phyloP scores from a whole-genome alignment of 2,113 vertebrate genomes.

The Aptenodytes patagonicus region DNA sequence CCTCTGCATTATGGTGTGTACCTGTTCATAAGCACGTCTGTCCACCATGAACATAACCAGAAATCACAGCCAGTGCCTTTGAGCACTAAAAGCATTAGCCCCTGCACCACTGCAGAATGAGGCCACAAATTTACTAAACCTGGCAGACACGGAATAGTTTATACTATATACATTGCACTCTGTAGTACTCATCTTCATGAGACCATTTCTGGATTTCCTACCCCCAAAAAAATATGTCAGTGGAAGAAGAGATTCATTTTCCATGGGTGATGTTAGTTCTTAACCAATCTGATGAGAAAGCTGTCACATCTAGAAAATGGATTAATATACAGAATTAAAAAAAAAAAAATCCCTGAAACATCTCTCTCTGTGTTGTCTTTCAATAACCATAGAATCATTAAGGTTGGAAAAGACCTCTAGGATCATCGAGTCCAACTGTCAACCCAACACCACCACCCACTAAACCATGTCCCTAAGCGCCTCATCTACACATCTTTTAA shows the following conservation, averaged over 20 bases:
- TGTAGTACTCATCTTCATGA: not conserved
- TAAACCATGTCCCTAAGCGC: too few species aligned
- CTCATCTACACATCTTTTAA: too few species aligned
- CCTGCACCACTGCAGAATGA: not conserved
- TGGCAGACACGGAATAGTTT: not conserved
- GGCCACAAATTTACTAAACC: not conserved
- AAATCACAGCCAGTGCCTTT: not conserved
- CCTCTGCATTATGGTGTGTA: not conserved
- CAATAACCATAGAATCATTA: not conserved
- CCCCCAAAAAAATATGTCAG: not conserved
- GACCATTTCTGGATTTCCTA: not conserved
- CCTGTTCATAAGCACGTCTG: rapidly evolving
- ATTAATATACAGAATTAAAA: not conserved
- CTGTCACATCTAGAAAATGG: not conserved
- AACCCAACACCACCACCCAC: too few species aligned
- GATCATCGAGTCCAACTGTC: too few species aligned
- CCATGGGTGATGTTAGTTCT: not conserved
- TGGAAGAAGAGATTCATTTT: not conserved
- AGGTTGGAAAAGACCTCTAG: too few species aligned
- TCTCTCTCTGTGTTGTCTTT: not conserved
- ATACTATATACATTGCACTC: too few species aligned
- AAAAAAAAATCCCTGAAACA: not conserved
- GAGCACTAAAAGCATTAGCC: not conserved
- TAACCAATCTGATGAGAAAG: not conserved
- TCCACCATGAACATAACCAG: not conserved